Conservation (phyloP, 2,797 vertebrate species). For the Channallabes apus region DNA sequence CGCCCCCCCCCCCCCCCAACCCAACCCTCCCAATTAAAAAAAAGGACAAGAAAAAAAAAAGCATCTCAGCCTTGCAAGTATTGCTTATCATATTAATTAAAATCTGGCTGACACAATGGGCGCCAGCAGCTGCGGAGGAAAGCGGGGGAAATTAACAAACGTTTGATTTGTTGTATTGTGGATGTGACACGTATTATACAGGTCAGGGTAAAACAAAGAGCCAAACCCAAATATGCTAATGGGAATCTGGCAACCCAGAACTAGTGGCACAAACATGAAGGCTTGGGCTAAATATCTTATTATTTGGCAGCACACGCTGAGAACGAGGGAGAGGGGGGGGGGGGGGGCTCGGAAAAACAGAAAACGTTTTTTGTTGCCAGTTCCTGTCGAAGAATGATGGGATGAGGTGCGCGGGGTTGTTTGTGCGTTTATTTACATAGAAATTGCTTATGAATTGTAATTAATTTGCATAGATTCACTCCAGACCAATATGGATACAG, state of each 20-base stretch:
- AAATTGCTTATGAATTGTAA: slow-evolving; percentile 40
- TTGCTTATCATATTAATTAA: slow-evolving; percentile 99
- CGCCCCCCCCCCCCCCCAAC: slow-evolving; percentile 45
- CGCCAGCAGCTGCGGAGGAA: slow-evolving; percentile 92
- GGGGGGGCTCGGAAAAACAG: background rate
- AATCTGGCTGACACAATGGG: slow-evolving; percentile 93
- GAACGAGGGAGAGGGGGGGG: background rate
- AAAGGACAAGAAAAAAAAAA: slow-evolving; percentile 65
- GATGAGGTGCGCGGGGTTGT: slow-evolving; percentile 33
- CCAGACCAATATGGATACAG: background rate
- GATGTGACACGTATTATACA: slow-evolving; percentile 99
- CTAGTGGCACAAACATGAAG: slow-evolving; percentile 76
- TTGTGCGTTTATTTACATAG: slow-evolving; percentile 46
- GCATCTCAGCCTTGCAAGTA: slow-evolving; percentile 91
- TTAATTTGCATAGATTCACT: slow-evolving; percentile 38
- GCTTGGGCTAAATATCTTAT: slow-evolving; percentile 73
- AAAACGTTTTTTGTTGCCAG: slow-evolving; percentile 36
- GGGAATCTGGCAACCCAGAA: slow-evolving; percentile 73
- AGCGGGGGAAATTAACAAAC: slow-evolving; percentile 93
- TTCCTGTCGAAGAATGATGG: slow-evolving; percentile 44
- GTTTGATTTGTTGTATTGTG: slow-evolving; percentile 97
- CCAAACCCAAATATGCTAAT: slow-evolving; percentile 89
- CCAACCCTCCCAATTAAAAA: slow-evolving; percentile 73
- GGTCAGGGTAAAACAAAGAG: slow-evolving; percentile 91
- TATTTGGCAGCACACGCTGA: slow-evolving; percentile 58